Conservation (phyloP, 2,888 invertebrate species). For the Plagodis dolabraria region DNA sequence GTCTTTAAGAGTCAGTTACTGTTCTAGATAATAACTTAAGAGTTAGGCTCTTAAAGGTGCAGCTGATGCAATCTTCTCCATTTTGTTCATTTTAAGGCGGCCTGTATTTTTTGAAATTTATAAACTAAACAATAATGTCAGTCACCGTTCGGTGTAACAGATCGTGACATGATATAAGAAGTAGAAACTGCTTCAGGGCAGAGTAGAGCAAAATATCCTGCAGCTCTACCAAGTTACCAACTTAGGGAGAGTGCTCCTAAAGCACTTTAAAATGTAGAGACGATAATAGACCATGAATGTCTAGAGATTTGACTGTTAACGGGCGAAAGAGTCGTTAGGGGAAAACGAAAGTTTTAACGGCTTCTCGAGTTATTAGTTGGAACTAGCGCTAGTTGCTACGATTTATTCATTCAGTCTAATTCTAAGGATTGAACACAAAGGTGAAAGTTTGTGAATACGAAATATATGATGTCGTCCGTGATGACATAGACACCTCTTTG, state of each 20-base stretch:
- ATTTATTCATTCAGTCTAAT: too few species aligned
- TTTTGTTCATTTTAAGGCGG: too few species aligned
- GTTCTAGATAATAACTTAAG: too few species aligned
- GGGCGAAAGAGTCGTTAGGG: conserved; percentile 27
- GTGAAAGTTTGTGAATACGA: too few species aligned
- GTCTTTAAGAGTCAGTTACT: too few species aligned
- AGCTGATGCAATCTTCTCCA: too few species aligned
- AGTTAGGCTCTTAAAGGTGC: too few species aligned
- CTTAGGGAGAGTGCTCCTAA: conserved; percentile 39
- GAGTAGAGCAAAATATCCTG: conserved; percentile 13
- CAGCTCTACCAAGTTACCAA: conserved; percentile 29
- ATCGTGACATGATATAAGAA: conserved; percentile 27
- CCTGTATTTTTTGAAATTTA: too few species aligned
- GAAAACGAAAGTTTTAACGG: conserved; percentile 9
- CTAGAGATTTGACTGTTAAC: conserved; percentile 35
- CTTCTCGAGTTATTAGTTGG: conserved; percentile 2
- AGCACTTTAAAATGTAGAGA: conserved; percentile 39
- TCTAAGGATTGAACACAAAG: too few species aligned
- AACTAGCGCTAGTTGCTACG: conserved; percentile 10
- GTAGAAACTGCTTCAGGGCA: conserved; percentile 33
- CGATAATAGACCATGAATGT: conserved; percentile 36
- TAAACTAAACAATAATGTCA: too few species aligned
- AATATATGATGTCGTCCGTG: too few species aligned
- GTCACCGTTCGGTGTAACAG: conserved; percentile 4
- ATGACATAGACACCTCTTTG: too few species aligned